Evolutionary conservation across 2,888 invertebrate species (phyloP).

Genomic region (Trissoscelio sp.): DNA sequence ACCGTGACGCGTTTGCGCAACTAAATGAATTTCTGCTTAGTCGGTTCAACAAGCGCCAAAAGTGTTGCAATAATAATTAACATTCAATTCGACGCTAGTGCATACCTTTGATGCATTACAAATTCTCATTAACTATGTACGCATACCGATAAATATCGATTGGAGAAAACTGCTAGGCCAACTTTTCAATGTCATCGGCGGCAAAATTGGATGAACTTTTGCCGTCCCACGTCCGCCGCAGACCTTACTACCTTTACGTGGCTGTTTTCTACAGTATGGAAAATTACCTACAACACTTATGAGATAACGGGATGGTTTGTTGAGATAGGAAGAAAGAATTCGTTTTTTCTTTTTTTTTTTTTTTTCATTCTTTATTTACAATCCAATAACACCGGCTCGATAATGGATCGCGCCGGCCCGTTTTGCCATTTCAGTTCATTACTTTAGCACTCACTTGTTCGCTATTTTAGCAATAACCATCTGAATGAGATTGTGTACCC

Average conservation of each 20-base stretch:
- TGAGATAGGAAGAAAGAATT: constrained; percentile 49
- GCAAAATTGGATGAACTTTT: constrained; percentile 64
- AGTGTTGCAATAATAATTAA: constrained; percentile 62
- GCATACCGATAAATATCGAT: constrained; percentile 39
- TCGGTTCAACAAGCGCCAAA: constrained; percentile 29
- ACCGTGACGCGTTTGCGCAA: constrained; percentile 39
- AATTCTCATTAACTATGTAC: constrained; percentile 7
- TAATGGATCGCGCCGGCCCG: constrained; percentile 66
- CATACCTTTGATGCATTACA: background rate
- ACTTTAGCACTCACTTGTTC: constrained; percentile 65
- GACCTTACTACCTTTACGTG: constrained; percentile 65
- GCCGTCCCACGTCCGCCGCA: constrained; percentile 54
- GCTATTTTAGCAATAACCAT: constrained; percentile 71
- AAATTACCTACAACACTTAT: constrained; percentile 57
- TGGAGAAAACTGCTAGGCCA: constrained; percentile 1
- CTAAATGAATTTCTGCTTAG: constrained; percentile 42
- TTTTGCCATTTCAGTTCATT: constrained; percentile 69
- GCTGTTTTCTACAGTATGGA: no score
- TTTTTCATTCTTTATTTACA: constrained; percentile 66
- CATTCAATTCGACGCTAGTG: constrained; percentile 16
- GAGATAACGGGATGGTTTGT: constrained; percentile 70
- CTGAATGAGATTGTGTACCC: constrained; percentile 73
- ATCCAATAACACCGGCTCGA: constrained; percentile 56
- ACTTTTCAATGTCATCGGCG: constrained; percentile 49
- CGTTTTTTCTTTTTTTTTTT: constrained; percentile 11